These are phyloP conservation scores for Pseudococcus jackbeardsleyi DNA, from an alignment of 2,888 invertebrate genomes.

Conservation along the genomic window DNA sequence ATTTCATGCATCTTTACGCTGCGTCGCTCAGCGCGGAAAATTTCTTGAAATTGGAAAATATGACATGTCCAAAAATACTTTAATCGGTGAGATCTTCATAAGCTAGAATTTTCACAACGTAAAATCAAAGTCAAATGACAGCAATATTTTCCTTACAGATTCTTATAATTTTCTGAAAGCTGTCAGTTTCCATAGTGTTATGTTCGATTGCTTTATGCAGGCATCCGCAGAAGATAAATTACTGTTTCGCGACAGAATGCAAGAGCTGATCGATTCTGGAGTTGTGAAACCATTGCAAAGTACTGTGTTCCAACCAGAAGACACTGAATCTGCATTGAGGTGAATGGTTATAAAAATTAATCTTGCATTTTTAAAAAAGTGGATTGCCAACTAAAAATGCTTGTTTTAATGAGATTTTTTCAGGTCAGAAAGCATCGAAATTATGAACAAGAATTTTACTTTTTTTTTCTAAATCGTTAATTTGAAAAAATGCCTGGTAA, in stretches of 20 bases:
- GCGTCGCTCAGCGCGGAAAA: constrained; percentile 75
- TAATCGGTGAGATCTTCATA: background rate
- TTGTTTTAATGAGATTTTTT: too few relatives aligned
- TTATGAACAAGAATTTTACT: too few relatives aligned
- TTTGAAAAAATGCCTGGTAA: too few relatives aligned
- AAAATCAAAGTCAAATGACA: background rate
- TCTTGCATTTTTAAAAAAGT: too few relatives aligned
- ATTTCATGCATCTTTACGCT: constrained; percentile 78
- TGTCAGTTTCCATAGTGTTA: constrained; percentile 82
- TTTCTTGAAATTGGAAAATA: constrained; percentile 82
- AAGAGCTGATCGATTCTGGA: constrained; percentile 77
- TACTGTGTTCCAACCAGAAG: constrained; percentile 76
- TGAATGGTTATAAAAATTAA: constrained; percentile 69
- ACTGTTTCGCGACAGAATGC: constrained; percentile 74
- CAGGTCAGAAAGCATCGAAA: too few relatives aligned
- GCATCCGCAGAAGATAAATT: constrained; percentile 72
- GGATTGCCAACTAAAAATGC: too few relatives aligned
- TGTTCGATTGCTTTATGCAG: constrained; percentile 79
- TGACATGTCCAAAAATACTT: constrained; percentile 7
- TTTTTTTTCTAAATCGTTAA: background rate
- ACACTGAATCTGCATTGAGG: constrained; percentile 81
- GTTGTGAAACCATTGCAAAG: constrained; percentile 79
- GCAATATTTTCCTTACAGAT: constrained; percentile 68
- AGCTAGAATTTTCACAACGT: background rate
- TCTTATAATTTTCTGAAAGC: constrained; percentile 80